Base-by-base conservation (phyloP, 2,888 invertebrate species). In the Idaea biselata region DNA sequence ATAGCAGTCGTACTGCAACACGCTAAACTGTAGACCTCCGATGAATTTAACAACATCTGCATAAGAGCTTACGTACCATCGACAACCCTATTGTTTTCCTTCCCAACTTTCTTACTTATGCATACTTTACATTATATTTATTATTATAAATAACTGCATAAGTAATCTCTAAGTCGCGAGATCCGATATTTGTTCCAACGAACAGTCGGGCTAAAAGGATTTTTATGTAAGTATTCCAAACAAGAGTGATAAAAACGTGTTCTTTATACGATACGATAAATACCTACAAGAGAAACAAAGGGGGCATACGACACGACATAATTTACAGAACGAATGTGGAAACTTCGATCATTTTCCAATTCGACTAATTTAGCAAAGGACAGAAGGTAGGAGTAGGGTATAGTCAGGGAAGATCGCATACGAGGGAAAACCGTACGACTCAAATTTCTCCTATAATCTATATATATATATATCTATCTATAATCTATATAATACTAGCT, bases 311-410 rank as follows among this genome's bases (percentile, higher is more conserved):
- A 44, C 14, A 8, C 44, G 44, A 44, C 25, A 25, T 44, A 7
- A 44, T 44, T 7, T 44, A 44, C 3, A 6, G 44, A 44, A 44
- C 44, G 44, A 44, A 44, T 44, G 44, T 44, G 44, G 14, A 44
- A 44, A 44, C 44, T 44, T 44, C 44, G 44, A 44, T 44, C 44
- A 44, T 44, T 61, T 60, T 63, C 61, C 60, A 60, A 73, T 71
- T 67, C 62, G 65, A 65, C 60, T 54, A 67, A 72, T 72, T 44
- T 44, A 54, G 33, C 44, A 31, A 67, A 58, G 62, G 59, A 58
- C 61, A 70, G n/a, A n/a, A n/a, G n/a, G n/a, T n/a, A n/a, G n/a
- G n/a, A n/a, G n/a, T n/a, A n/a, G n/a, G n/a, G n/a, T n/a, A n/a
- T n/a, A n/a, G n/a, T n/a, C n/a, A n/a, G n/a, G n/a, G n/a, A n/a